Evolutionary conservation across 1,140 invertebrate genomes (phyloP), one percentile per base, ranked within the genome.

Genomic region (Anoplophora glabripennis): DNA sequence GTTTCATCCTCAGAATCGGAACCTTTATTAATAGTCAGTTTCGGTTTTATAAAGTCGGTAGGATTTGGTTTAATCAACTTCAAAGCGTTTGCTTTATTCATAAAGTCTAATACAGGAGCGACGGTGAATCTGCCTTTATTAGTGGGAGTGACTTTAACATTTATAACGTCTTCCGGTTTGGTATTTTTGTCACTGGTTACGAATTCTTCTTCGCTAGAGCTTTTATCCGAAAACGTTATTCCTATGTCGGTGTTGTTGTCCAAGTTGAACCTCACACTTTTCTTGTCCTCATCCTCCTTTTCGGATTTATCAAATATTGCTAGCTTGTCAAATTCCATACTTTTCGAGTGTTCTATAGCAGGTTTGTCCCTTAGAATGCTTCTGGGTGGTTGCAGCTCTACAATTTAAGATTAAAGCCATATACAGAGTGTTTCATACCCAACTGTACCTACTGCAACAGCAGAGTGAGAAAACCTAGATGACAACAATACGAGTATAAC

Each of bases 321-420:
- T 10, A 54, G 33, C 78, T 78, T 60, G 34, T 70, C 68, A 40
- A 70, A 70, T 40, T 72, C 70, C 57, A 68, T 60, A 58, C 67
- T 70, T 52, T 62, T 66, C 1, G 70, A 72, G 38, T 67, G 61
- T 55, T 72, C 70, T 15, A 68, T 38, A 9, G 54, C 53, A 35
- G 54, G 61, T 12, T 86, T 86, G 53, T 89, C 87, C 8, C 88
- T 76, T 1, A 89, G 71, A 53, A 90, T 90, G 3, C 87, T 83
- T 70, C 86, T 88, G 0, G 85, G 64, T 61, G 28, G 38, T 60
- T 71, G 63, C 14, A 33, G 35, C 42, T 54, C 52, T 44, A 9
- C 35, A 46, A 46, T 15, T 28, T 28, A 28, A 28, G 5, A 28
- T 28, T 3, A 28, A 28, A 3, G 21, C 5, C 21, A 28, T 28